Percentiles rank a stretch among this genome's conserved stretches.
Evolutionary conservation across 1,140 invertebrate species (phyloP).

Genomic region (Ceratina australensis): DNA sequence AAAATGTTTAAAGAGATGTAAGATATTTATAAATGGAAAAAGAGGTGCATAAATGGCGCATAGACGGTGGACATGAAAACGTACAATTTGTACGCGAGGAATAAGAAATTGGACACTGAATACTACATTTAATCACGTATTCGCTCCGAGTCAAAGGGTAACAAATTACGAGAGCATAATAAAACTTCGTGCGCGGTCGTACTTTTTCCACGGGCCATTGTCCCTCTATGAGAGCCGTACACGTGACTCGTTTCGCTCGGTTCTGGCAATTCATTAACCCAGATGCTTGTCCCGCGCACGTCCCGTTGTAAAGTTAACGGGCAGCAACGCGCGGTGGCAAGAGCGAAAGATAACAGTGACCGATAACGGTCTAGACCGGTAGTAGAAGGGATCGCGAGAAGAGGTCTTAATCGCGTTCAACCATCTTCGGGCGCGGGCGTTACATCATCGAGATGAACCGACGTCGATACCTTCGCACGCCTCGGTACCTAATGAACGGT

Average conservation of each 20-base stretch:
- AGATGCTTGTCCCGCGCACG: slow-evolving; percentile 34
- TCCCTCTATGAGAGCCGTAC: background rate
- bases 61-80: too few species aligned
- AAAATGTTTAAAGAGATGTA: too few species aligned
- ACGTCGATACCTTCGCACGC: background rate
- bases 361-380: background rate
- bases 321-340: background rate
- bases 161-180: background rate
- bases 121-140: too few species aligned
- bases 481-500: background rate
- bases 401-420: slow-evolving; percentile 6
- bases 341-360: background rate
- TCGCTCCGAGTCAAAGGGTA: too few species aligned
- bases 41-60: too few species aligned
- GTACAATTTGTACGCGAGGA: too few species aligned
- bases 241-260: slow-evolving; percentile 21
- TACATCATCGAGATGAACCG: slow-evolving; percentile 8
- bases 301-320: slow-evolving; percentile 9
- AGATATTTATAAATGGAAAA: too few species aligned
- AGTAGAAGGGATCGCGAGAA: background rate
- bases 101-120: too few species aligned
- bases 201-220: background rate
- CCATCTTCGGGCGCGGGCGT: background rate
- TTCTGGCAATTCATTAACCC: slow-evolving; percentile 55
- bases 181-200: background rate